Evolutionary conservation across 2,797 vertebrate species (phyloP).

Genomic region (Naso thynnoides): DNA sequence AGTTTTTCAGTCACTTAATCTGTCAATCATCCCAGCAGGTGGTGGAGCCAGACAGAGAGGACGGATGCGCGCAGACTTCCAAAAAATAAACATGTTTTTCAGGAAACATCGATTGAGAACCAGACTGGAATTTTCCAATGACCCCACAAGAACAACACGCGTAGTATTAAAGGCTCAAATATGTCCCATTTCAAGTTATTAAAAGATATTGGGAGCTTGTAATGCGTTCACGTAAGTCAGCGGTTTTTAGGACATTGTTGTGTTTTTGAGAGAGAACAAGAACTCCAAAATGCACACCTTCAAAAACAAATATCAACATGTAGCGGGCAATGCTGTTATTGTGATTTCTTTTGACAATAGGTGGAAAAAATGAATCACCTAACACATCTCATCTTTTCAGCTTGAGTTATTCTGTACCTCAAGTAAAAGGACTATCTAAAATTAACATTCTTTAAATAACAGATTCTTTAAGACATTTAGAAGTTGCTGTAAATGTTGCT

Average conservation of each 20-base stretch:
- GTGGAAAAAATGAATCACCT: background rate
- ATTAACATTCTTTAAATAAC: background rate
- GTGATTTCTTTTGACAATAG: background rate
- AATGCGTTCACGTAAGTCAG: too few relatives aligned
- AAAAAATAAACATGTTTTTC: slow-evolving; percentile 81
- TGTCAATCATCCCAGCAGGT: slow-evolving; percentile 67
- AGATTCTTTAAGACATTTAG: background rate
- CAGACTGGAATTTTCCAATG: slow-evolving; percentile 70
- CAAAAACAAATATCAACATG: too few relatives aligned
- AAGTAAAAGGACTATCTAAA: background rate
- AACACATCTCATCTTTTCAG: background rate
- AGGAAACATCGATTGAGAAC: slow-evolving; percentile 60
- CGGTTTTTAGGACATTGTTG: too few relatives aligned
- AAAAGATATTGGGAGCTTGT: too few relatives aligned
- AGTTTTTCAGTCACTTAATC: slow-evolving; percentile 41
- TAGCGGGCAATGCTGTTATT: too few relatives aligned
- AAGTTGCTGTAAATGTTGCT: background rate
- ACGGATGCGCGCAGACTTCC: slow-evolving; percentile 14
- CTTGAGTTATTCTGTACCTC: background rate
- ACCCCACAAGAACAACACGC: slow-evolving; percentile 43
- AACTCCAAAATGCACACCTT: too few relatives aligned
- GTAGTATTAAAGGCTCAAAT: slow-evolving; percentile 18
- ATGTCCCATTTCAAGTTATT: slow-evolving; percentile 7
- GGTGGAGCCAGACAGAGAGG: slow-evolving; percentile 53
- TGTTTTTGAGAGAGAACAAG: too few relatives aligned